Evolutionary conservation across 2,888 invertebrate species (phyloP), one percentile per base, ranked within the genome.

Genomic region (Agrenia bidenticulata): DNA sequence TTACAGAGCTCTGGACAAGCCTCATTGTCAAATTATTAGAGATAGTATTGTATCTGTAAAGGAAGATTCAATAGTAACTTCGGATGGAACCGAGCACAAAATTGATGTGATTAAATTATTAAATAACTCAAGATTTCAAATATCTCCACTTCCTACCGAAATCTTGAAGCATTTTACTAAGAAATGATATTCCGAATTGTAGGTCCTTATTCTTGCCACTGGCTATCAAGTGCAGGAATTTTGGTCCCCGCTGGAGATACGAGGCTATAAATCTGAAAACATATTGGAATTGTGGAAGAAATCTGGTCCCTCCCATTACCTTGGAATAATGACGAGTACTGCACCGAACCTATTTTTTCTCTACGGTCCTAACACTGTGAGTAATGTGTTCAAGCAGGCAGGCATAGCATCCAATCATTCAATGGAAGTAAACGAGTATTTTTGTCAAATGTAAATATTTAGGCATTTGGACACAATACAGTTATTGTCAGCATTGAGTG

Each of bases 181-280:
- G 15, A 45, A 5, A 11, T n/a, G 23, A n/a, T 13, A 19, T 61
- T 19, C 19, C n/a, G 27, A 17, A 51, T 50, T 19, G 24, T 17
- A 62, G 62, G 56, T 64, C 5, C 21, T 64, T 13, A 64, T 64
- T 24, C 49, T 64, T 9, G 64, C 64, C 0, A 64, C 64, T 19
- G 64, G 64, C 1, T 64, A 32, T n/a, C 27, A 50, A 21, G 55
- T 55, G 19, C 60, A 61, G 11, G 64, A 64, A 5, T 64, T 49
- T 55, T 64, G 54, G 13, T 21, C 45, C 19, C 64, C 64, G 13
- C 23, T 64, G 49, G 55, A 61, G 21, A 61, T 64, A 17, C 17
- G 15, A 5, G 60, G 64, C 15, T 55, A 39, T 17, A 21, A 39
- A 24, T 24, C 23, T 13, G 49, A 24, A 15, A 26, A 64, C 42